phyloP scores from a whole-genome alignment of 2,113 vertebrate genomes.

The Panurus biarmicus region DNA sequence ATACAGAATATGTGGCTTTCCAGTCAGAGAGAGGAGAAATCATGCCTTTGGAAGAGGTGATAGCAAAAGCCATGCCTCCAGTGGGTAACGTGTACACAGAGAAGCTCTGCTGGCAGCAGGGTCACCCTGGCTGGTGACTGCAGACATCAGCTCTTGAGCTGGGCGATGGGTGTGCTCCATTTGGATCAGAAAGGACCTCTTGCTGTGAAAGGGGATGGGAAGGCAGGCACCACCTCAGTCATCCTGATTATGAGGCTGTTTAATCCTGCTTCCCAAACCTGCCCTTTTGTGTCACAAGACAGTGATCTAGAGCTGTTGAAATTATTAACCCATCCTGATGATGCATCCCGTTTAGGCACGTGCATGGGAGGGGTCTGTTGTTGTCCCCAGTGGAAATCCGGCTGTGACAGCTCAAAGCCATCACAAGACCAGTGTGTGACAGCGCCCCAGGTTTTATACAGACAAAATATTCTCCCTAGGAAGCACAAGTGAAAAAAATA shows the following conservation, averaged over 20 bases:
- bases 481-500: background rate
- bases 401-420: background rate
- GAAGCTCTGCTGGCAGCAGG: background rate
- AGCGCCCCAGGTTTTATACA: background rate
- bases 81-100: background rate
- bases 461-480: background rate
- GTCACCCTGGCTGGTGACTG: background rate
- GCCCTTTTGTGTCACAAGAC: background rate
- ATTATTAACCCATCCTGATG: background rate
- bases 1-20: background rate
- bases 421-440: background rate
- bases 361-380: background rate
- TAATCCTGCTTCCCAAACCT: background rate
- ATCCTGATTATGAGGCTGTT: background rate
- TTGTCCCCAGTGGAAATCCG: background rate
- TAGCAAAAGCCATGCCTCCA: background rate
- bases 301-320: background rate
- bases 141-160: background rate
- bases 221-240: background rate
- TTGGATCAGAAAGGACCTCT: background rate
- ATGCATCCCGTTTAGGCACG: background rate
- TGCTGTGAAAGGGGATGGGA: rapidly evolving
- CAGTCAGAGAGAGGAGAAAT: background rate
- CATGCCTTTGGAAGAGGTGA: background rate
- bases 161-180: background rate